Conservation (phyloP, 1,140 invertebrate species). For the Idris sp. region DNA sequence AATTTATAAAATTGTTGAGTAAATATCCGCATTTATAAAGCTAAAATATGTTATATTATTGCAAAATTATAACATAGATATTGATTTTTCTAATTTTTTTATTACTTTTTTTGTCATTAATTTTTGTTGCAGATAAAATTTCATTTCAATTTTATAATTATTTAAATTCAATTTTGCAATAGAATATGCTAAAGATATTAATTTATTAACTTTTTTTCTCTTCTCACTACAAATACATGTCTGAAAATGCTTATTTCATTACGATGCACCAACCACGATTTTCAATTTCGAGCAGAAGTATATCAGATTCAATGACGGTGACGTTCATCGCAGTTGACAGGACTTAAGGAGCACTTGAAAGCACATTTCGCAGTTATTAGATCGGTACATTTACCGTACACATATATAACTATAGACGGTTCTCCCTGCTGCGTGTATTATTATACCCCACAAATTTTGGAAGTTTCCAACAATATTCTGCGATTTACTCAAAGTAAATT, state of each 20-base stretch:
- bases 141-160: too few species aligned
- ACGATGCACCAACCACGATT: neutral
- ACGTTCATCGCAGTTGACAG: conserved; percentile 18
- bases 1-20: too few species aligned
- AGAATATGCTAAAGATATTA: too few species aligned
- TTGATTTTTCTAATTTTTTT: too few species aligned
- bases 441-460: conserved; percentile 16
- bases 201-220: too few species aligned
- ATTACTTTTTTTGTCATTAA: too few species aligned
- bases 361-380: conserved; percentile 34
- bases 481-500: conserved; percentile 21
- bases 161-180: too few species aligned
- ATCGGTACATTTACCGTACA: conserved; percentile 18
- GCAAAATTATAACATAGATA: too few species aligned
- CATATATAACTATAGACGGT: neutral
- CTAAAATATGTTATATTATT: too few species aligned
- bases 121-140: too few species aligned
- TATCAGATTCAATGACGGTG: conserved; percentile 18
- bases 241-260: neutral
- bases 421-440: neutral
- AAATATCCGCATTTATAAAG: too few species aligned
- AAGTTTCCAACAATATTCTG: neutral
- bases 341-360: conserved; percentile 32
- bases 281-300: conserved; percentile 2
- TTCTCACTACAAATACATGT: neutral